Evolutionary conservation across 2,113 vertebrate species (phyloP), one percentile per base, ranked within the genome.

Genomic region (Tenebrosternarchus preto): DNA sequence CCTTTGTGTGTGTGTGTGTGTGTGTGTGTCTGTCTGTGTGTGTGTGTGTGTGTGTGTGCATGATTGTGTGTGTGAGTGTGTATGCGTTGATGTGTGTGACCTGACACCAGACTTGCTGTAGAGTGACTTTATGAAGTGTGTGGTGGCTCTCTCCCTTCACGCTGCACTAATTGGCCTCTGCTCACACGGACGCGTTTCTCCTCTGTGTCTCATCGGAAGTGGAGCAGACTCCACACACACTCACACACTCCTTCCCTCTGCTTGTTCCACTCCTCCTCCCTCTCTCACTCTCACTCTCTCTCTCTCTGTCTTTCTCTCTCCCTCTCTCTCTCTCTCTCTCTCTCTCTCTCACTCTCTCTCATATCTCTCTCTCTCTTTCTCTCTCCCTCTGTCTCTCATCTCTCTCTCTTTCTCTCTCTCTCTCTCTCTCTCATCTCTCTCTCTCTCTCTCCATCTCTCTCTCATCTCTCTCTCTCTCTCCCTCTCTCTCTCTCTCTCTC

Each of bases 91-190:
- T 29, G 43, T 29, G 2, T 16, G 46, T 31, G 50, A 57, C 6
- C 20, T 76, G 61, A 61, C 56, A 61, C 67, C 15, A 19, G 56
- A 71, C 60, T 43, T 78, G n/a, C 1, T 6, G 2, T 31, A 24
- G 61, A 61, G 50, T 24, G 17, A 22, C 17, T 7, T n/a, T 77
- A n/a, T 33, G 27, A 73, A 57, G 8, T 73, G 11, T 80, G 46
- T 77, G 60, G 59, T 56, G 31, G 57, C 64, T 77, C 74, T 57
- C 56, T 77, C 77, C 55, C 33, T 83, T 85, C 81, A 31, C 66
- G 76, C 76, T 81, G 74, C 85, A 88, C 89, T 91, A 91, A 91
- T 89, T 92, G 90, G 90, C 85, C 82, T 46, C 79, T 83, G 71
- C 73, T 84, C 89, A 86, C 89, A 83, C 81, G 84, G 89, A 69